Evolutionary conservation across 2,888 invertebrate species (phyloP).

Genomic region (Coenonympha glycerion): DNA sequence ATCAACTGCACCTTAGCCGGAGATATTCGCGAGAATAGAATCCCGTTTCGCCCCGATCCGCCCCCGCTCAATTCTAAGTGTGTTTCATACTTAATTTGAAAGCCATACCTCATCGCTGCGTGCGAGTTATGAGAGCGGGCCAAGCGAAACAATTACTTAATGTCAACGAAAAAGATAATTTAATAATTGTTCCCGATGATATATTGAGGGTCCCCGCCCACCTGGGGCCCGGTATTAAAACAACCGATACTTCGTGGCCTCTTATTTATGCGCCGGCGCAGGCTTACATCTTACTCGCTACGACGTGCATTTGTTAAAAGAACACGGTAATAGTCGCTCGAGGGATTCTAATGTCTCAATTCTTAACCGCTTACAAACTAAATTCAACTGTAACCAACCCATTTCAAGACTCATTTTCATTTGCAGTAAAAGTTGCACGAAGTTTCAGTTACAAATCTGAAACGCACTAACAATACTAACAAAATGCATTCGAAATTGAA

Average conservation of each 20-base stretch:
- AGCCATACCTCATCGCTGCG: constrained; percentile 54
- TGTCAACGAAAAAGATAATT: constrained; percentile 75
- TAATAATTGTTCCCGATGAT: constrained; percentile 73
- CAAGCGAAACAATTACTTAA: constrained; percentile 73
- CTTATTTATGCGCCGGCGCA: constrained; percentile 69
- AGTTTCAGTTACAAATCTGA: constrained; percentile 31
- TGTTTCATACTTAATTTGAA: too few species aligned
- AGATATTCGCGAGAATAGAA: too few species aligned
- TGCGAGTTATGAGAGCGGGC: constrained; percentile 53
- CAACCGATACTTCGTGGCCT: constrained; percentile 60
- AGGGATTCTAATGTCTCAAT: constrained; percentile 75
- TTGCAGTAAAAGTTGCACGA: constrained; percentile 47
- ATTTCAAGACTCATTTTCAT: constrained; percentile 34
- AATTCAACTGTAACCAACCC: constrained; percentile 36
- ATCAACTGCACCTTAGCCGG: too few species aligned
- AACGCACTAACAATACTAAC: constrained; percentile 38
- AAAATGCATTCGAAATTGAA: constrained; percentile 32
- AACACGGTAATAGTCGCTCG: constrained; percentile 71
- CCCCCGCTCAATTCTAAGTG: too few species aligned
- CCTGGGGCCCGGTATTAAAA: constrained; percentile 69
- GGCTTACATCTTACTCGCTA: constrained; percentile 71
- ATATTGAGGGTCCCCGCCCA: constrained; percentile 66
- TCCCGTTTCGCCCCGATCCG: too few species aligned
- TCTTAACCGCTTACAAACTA: constrained; percentile 38
- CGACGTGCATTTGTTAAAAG: constrained; percentile 73